These are phyloP conservation scores for Rhynchomys soricoides DNA, from an alignment of 2,113 vertebrate genomes.

Conservation along the genomic window DNA sequence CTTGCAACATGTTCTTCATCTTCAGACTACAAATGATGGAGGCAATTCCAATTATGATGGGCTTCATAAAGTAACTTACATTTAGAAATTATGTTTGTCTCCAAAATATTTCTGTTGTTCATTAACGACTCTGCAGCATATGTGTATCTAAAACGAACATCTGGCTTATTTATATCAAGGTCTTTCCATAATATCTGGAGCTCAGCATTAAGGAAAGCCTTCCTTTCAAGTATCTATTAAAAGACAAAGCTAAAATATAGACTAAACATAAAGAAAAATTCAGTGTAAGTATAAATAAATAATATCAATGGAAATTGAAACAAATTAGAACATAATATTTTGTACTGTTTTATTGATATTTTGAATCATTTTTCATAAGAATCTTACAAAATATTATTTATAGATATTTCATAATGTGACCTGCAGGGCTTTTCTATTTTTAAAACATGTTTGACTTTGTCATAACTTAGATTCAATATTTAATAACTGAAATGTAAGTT, in stretches of 20 bases:
- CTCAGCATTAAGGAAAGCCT: conserved; percentile 9
- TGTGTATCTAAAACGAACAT: not conserved
- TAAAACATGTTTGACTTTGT: conserved; percentile 64
- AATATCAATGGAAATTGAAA: not conserved
- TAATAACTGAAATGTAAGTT: conserved; percentile 73
- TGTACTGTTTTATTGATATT: not conserved
- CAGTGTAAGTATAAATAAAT: conserved; percentile 29
- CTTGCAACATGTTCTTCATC: not conserved
- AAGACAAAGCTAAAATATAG: conserved; percentile 8
- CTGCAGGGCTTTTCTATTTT: conserved; percentile 52
- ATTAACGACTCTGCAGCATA: conserved; percentile 49
- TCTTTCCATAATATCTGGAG: conserved; percentile 40
- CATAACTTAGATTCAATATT: conserved; percentile 61
- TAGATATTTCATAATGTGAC: conserved; percentile 13
- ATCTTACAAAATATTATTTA: conserved; percentile 27
- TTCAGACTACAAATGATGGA: not conserved
- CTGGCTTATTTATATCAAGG: conserved; percentile 4
- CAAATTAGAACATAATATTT: not conserved
- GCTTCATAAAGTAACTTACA: not conserved
- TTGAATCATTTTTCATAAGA: conserved; percentile 14
- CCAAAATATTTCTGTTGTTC: not conserved
- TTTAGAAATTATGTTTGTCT: not conserved
- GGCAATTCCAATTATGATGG: not conserved
- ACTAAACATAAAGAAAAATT: conserved; percentile 17
- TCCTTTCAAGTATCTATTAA: not conserved